phyloP scores from a whole-genome alignment of 2,797 vertebrate species.

The Anabacerthia variegaticeps region DNA sequence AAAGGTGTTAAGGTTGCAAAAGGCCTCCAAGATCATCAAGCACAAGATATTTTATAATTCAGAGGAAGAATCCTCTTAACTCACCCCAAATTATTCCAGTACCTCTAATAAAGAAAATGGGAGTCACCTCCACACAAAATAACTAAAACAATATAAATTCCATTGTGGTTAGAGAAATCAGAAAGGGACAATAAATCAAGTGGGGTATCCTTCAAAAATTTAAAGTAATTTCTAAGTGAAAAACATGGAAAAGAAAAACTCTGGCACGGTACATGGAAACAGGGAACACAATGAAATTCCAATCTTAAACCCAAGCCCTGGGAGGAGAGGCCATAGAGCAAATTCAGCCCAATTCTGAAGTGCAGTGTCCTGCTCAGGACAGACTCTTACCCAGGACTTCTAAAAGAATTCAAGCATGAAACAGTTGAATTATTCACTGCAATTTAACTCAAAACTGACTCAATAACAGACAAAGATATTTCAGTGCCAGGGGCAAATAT shows the following conservation, averaged over 20 bases:
- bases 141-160: not conserved
- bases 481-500: not conserved
- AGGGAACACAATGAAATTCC: not conserved
- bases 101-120: not conserved
- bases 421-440: constrained; percentile 20
- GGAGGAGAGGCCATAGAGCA: not conserved
- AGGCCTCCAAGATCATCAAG: not conserved
- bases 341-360: constrained; percentile 19
- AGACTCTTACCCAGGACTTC: not conserved
- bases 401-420: constrained; percentile 9
- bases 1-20: not conserved
- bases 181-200: not conserved
- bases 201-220: not conserved
- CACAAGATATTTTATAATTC: not conserved
- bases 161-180: not conserved
- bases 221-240: not conserved
- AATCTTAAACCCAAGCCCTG: not conserved
- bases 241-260: not conserved
- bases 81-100: not conserved
- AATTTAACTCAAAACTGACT: constrained; percentile 32
- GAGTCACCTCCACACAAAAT: not conserved
- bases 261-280: not conserved
- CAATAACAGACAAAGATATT: constrained; percentile 21
- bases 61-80: not conserved
- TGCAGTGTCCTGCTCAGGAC: not conserved